Percentiles rank a stretch among this genome's conserved stretches.
These are phyloP conservation scores for Sarcophilus harrisii DNA, from an alignment of 2,797 vertebrate species.

Conservation along the genomic window DNA sequence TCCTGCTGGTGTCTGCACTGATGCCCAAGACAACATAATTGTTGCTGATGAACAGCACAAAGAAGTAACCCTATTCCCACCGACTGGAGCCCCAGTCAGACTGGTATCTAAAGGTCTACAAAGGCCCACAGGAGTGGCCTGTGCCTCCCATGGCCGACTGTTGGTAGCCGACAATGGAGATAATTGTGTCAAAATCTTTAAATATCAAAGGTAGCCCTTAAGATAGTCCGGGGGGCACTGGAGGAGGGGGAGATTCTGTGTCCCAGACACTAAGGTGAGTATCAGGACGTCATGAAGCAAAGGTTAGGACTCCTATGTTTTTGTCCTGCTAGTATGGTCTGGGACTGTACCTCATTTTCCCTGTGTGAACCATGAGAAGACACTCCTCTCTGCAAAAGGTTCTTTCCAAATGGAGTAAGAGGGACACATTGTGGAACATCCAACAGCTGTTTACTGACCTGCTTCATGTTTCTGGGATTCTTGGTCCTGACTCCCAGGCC, in stretches of 20 bases:
- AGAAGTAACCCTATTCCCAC: slow-evolving; percentile 80
- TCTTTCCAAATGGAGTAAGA: not conserved
- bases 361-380: not conserved
- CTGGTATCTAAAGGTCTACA: slow-evolving; percentile 79
- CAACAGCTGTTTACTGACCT: not conserved
- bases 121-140: slow-evolving; percentile 74
- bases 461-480: not conserved
- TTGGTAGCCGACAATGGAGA: slow-evolving; percentile 79
- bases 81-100: slow-evolving; percentile 70
- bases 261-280: not conserved
- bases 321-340: not conserved
- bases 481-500: not conserved
- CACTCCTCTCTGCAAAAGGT: not conserved
- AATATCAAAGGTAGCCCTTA: slow-evolving; percentile 70
- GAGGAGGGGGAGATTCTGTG: not conserved
- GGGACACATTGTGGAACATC: not conserved
- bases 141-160: slow-evolving; percentile 78
- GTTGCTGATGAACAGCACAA: slow-evolving; percentile 79
- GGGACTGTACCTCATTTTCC: not conserved
- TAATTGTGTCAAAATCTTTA: slow-evolving; percentile 80
- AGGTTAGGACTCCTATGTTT: not conserved
- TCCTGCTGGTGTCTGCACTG: slow-evolving; percentile 77
- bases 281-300: not conserved
- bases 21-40: slow-evolving; percentile 76
- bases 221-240: not conserved